These are phyloP conservation scores for Melanotus villosus DNA, from an alignment of 2,888 invertebrate species.

Conservation along the genomic window DNA sequence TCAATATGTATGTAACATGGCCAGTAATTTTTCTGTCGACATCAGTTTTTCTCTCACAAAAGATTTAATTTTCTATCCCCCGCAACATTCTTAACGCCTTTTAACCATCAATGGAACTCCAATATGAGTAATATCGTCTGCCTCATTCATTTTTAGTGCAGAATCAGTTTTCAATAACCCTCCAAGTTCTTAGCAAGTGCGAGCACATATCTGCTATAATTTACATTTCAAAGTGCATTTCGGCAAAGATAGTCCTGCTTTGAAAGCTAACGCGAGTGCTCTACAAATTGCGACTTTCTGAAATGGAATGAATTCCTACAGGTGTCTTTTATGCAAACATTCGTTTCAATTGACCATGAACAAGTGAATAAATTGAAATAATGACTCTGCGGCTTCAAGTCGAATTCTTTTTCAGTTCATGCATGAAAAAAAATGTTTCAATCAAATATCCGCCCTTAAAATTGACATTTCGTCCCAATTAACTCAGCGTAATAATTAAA, in stretches of 20 bases:
- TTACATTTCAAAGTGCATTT: slow-evolving; percentile 23
- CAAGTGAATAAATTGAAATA: background rate
- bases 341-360: slow-evolving; percentile 5
- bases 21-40: too few relatives aligned
- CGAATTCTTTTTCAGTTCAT: background rate
- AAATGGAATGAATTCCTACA: slow-evolving; percentile 1
- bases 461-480: too few relatives aligned
- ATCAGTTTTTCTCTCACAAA: too few relatives aligned
- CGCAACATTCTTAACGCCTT: too few relatives aligned
- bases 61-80: too few relatives aligned
- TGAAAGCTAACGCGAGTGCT: slow-evolving; percentile 3
- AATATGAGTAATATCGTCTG: too few relatives aligned
- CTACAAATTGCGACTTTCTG: background rate
- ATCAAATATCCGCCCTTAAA: background rate
- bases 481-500: too few relatives aligned
- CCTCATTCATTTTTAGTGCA: background rate
- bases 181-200: slow-evolving; percentile 9
- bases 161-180: slow-evolving; percentile 27
- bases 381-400: background rate
- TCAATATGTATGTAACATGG: too few relatives aligned
- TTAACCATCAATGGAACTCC: background rate
- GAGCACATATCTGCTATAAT: slow-evolving; percentile 13
- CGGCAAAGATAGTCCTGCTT: background rate
- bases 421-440: background rate
- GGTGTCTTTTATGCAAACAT: slow-evolving; percentile 11